A percentile compares a stretch with the other conserved stretches of the same genome.
Evolutionary conservation across 2,797 vertebrate species (phyloP).

Genomic region (Bovichtus diacanthus): DNA sequence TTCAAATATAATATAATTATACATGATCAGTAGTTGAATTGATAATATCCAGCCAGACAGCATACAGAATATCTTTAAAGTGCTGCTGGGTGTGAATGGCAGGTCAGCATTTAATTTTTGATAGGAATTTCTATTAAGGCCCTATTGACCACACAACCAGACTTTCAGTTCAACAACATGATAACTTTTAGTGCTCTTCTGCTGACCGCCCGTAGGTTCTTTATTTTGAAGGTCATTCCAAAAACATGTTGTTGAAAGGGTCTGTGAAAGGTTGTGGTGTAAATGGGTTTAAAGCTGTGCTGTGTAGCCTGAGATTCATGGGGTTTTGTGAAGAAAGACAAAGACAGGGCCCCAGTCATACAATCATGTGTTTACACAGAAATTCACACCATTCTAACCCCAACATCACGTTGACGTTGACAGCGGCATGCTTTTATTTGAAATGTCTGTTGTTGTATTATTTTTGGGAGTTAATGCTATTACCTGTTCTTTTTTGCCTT

Average conservation of each 20-base stretch:
- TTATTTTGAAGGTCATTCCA: slow-evolving; percentile 71
- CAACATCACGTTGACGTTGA: slow-evolving; percentile 87
- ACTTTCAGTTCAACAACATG: neutral
- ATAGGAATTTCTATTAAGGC: neutral
- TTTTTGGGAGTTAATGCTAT: slow-evolving; percentile 61
- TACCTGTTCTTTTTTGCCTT: slow-evolving; percentile 63
- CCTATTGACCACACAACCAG: neutral
- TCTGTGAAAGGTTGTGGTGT: slow-evolving; percentile 62
- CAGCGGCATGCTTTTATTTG: slow-evolving; percentile 88
- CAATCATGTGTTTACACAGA: slow-evolving; percentile 95
- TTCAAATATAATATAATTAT: neutral
- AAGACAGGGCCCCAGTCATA: slow-evolving; percentile 92
- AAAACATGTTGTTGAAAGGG: slow-evolving; percentile 77
- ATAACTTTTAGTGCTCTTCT: neutral
- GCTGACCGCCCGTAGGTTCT: neutral
- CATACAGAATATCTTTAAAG: neutral
- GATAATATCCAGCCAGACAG: neutral
- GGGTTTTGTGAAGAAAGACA: slow-evolving; percentile 85
- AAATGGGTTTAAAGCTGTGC: slow-evolving; percentile 69
- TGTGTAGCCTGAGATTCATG: slow-evolving; percentile 72
- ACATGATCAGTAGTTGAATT: neutral
- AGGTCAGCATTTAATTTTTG: neutral
- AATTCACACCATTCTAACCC: slow-evolving; percentile 94
- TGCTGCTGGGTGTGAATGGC: neutral
- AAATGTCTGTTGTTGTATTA: slow-evolving; percentile 43